Base-by-base conservation (phyloP, 2,888 invertebrate species). In the Hemicrepidius hirtus region DNA sequence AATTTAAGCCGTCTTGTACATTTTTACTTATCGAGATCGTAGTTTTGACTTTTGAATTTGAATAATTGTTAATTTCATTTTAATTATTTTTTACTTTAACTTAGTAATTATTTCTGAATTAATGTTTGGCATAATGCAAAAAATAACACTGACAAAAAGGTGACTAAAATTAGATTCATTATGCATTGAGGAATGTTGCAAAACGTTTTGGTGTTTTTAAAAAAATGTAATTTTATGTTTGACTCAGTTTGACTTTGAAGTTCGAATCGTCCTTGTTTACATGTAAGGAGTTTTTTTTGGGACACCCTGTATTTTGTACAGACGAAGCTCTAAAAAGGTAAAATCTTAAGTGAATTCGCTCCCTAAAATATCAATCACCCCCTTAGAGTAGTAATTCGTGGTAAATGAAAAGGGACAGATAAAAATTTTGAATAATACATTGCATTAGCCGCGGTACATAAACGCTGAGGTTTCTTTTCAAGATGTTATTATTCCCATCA, bases 401-500 rank as follows among this genome's bases (percentile, higher is more conserved):
- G 12, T 53, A 53, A 53, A 53, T 28, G 28, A 53, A 28, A 53
- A 53, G 53, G 53, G 53, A 3, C n/a, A 53, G 18, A 53, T 32
- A 12, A 18, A 21, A 44, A 44, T 62, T 44, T 62, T 44, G 28
- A 62, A 44, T 44, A 63, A 46, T 49, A n/a, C n/a, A 32, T 18
- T 13, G 3, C 1, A 16, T n/a, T 9, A 49, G 4, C n/a, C n/a
- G n/a, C 32, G 35, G 28, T 46, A 63, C 63, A 63, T 28, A n/a
- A 69, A 62, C 24, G 55, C 69, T 69, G 69, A 69, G 69, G 69
- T 69, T 69, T 57, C 37, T 9, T 67, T n/a, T 46, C 69, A 69
- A 69, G 69, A 69, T 69, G 69, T 35, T 16, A 20, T 0, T 16
- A 10, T 69, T 69, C 69, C 63, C 69, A 69, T 62, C 49, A 53